These are phyloP conservation scores for Pipa parva DNA, from an alignment of 2,113 vertebrate genomes.

Conservation along the genomic window DNA sequence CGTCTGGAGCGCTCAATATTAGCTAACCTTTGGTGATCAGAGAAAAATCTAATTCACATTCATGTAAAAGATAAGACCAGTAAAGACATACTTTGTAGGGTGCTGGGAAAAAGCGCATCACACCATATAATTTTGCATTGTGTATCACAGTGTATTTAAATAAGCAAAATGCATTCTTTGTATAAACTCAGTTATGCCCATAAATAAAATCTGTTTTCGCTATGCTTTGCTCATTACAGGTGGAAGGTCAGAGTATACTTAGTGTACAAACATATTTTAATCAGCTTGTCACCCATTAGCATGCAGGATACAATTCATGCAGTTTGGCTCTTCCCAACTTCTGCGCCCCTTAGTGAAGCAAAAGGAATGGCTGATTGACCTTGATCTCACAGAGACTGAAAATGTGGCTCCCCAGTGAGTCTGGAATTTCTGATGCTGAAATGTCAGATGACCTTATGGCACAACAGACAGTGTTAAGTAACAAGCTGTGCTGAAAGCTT, in stretches of 20 bases:
- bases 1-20: too few relatives aligned
- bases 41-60: too few relatives aligned
- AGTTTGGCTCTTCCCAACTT: not conserved
- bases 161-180: not conserved
- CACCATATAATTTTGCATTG: not conserved
- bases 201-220: not conserved
- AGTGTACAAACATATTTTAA: slow-evolving; percentile 4
- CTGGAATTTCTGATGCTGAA: slow-evolving; percentile 29
- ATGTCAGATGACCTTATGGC: slow-evolving; percentile 26
- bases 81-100: too few relatives aligned
- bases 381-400: slow-evolving; percentile 14
- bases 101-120: not conserved
- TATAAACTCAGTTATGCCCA: not conserved
- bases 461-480: slow-evolving; percentile 23
- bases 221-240: slow-evolving; percentile 1
- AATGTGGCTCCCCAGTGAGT: slow-evolving; percentile 24
- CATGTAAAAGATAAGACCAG: too few relatives aligned
- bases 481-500: slow-evolving; percentile 14
- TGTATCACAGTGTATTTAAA: not conserved
- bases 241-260: not conserved
- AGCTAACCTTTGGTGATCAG: too few relatives aligned
- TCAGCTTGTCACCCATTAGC: not conserved
- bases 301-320: not conserved
- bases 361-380: slow-evolving; percentile 20
- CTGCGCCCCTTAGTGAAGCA: not conserved